phyloP scores from a whole-genome alignment of 2,797 vertebrate genomes.

The Sparus aurata region DNA sequence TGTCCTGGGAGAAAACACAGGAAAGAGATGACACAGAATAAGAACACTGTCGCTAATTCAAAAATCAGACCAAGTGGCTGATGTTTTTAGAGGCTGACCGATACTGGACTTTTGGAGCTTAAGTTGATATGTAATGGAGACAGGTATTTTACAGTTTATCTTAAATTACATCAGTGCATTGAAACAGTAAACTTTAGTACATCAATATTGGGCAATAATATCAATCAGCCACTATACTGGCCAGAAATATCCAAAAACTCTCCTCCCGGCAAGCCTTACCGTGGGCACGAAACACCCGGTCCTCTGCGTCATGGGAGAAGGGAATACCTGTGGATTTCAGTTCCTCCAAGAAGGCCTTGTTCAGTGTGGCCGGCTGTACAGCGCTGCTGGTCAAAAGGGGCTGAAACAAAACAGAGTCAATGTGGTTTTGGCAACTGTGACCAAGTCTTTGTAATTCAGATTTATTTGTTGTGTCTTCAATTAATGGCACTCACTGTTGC shows the following conservation, averaged over 20 bases:
- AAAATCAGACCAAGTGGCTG: not conserved
- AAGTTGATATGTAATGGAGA: no score
- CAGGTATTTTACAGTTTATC: no score
- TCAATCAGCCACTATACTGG: no score
- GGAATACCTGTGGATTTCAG: constrained; percentile 91
- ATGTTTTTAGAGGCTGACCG: not conserved
- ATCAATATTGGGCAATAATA: no score
- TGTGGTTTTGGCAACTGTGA: constrained; percentile 36
- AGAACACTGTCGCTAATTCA: not conserved
- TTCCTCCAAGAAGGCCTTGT: constrained; percentile 93
- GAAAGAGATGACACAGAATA: constrained; percentile 8
- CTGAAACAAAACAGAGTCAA: constrained; percentile 80
- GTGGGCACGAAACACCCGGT: constrained; percentile 94
- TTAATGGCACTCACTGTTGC: constrained; percentile 89
- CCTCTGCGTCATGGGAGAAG: constrained; percentile 93
- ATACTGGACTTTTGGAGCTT: no score
- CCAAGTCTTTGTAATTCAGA: constrained; percentile 16
- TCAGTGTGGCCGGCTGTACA: constrained; percentile 89
- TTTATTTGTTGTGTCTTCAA: no score
- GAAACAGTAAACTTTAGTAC: no score
- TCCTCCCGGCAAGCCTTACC: constrained; percentile 84
- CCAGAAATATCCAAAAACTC: not conserved
- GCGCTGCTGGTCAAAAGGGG: constrained; percentile 89
- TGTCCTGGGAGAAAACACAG: constrained; percentile 88
- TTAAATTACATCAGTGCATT: no score